Evolutionary conservation across 2,113 vertebrate species (phyloP), one percentile per base, ranked within the genome.

Genomic region (Trematocara variabile): DNA sequence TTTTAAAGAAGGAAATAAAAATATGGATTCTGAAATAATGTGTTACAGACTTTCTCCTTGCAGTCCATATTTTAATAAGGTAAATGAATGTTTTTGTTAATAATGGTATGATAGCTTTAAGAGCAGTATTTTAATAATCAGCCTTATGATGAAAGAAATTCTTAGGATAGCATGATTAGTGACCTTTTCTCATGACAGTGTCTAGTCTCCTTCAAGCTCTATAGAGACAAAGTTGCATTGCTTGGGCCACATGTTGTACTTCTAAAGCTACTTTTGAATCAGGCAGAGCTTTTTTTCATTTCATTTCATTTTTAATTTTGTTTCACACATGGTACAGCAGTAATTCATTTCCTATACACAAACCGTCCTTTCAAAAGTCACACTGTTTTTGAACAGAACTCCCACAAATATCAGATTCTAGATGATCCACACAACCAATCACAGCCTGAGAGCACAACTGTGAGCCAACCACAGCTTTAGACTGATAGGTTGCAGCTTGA

Each of bases 401-500:
- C 11, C 48, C 78, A 28, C 83, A 88, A 86, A 54, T 88, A 28
- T 86, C 8, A 48, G 4, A 37, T 2, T 63, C 30, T 20, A 3
- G 65, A 7, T 8, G 8, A 25, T 80, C 70, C 37, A 9, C 25
- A 54, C 13, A 6, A 7, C 89, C 88, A 93, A 90, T 91, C 63
- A 14, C 46, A 88, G n/a, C 60, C 7, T 1, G 20, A 41, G 30
- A 80, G 44, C 28, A 37, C 6, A 12, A n/a, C 8, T 70, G 7
- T 52, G 28, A 86, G 50, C 90, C 86, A 89, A 93, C 88, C 73
- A 82, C 50, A 82, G 53, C 34, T 81, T 37, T 5, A 14, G 56
- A 79, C 41, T 91, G 81, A 91, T 90, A 18, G 79, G 41, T 5
- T 55, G 48, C 93, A 94, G 88, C 91, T 93, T 91, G 90, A 54